Percentiles rank a stretch among this genome's conserved stretches.
phyloP scores from a whole-genome alignment of 2,113 vertebrate species.

The Physeter macrocephalus region DNA sequence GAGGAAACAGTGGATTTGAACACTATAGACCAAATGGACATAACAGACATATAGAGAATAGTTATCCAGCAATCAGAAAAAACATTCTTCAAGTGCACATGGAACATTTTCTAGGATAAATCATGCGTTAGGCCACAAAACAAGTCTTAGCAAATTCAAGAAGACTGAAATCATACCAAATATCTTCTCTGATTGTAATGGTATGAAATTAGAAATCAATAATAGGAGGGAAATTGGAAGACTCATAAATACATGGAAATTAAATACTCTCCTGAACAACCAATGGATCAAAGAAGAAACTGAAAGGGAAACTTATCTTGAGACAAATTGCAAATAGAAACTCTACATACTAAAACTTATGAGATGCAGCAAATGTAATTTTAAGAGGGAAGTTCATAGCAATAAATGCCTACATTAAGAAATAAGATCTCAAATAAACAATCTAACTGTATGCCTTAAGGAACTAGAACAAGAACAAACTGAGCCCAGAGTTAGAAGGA shows the following conservation, averaged over 20 bases:
- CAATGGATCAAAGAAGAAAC: background rate
- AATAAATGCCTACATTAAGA: background rate
- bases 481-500: background rate
- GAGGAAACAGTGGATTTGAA: background rate
- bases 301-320: background rate
- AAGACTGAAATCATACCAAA: background rate
- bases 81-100: background rate
- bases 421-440: background rate
- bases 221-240: background rate
- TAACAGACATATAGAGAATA: background rate
- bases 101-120: background rate
- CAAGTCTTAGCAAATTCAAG: background rate
- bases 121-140: background rate
- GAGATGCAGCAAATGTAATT: background rate
- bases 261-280: background rate
- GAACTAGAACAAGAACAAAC: background rate
- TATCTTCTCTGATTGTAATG: background rate
- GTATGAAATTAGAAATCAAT: background rate
- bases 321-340: background rate
- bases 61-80: background rate
- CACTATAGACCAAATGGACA: background rate
- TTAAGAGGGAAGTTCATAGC: background rate
- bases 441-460: background rate
- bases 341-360: background rate
- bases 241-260: background rate